Evolutionary conservation across 1,140 invertebrate species (phyloP).

Genomic region (Nebria ingens): DNA sequence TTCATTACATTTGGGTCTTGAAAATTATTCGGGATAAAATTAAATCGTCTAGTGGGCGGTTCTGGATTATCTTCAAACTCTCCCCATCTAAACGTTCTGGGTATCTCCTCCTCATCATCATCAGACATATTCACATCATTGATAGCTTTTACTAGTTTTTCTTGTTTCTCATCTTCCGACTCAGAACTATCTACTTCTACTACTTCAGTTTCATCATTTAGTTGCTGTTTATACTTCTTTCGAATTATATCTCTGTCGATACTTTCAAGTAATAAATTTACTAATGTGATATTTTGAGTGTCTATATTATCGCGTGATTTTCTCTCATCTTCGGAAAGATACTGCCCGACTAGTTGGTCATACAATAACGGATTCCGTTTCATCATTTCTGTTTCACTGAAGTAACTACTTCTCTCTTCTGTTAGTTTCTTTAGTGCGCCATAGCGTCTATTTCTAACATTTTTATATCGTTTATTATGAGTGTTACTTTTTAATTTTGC

Average conservation of each 20-base stretch:
- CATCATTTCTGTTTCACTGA: conserved; percentile 88
- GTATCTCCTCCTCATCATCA: conserved; percentile 1
- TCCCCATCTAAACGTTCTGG: conserved; percentile 35
- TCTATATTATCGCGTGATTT: conserved; percentile 46
- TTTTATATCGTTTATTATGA: conserved; percentile 40
- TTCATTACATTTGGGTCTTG: conserved; percentile 22
- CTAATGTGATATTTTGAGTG: conserved; percentile 49
- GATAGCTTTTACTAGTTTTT: conserved; percentile 11
- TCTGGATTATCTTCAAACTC: conserved; percentile 35
- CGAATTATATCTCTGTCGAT: conserved; percentile 54
- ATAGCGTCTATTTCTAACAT: conserved; percentile 69
- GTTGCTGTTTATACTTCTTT: conserved; percentile 48
- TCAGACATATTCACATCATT: conserved; percentile 13
- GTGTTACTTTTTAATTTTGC: conserved; percentile 44
- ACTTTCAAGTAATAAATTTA: conserved; percentile 56
- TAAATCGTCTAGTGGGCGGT: not conserved
- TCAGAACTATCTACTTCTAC: conserved; percentile 29
- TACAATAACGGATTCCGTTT: conserved; percentile 79
- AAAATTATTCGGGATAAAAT: not conserved
- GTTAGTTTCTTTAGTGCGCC: conserved; percentile 68
- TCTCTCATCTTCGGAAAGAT: conserved; percentile 66
- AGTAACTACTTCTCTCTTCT: conserved; percentile 63
- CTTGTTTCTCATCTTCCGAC: conserved; percentile 27
- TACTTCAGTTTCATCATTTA: conserved; percentile 42
- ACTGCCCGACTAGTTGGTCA: conserved; percentile 78